Evolutionary conservation across 2,113 vertebrate species (phyloP).

Genomic region (Nyctibius bracteatus): DNA sequence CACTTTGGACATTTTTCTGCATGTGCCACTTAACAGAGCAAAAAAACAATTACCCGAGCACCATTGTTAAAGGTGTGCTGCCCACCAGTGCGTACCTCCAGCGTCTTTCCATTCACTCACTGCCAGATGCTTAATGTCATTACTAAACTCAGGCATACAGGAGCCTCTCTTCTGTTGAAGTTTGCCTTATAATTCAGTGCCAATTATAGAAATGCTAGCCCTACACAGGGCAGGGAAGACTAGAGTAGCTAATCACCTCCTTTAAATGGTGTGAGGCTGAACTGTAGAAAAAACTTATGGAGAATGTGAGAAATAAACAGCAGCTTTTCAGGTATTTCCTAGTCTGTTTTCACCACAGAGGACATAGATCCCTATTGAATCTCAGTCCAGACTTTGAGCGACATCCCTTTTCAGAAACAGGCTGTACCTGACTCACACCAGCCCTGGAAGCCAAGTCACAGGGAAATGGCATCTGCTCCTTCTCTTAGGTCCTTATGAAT

Average conservation of each 20-base stretch:
- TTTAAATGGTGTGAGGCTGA: neutral
- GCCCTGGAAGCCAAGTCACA: neutral
- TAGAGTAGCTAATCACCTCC: neutral
- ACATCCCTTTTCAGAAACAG: neutral
- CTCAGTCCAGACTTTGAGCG: neutral
- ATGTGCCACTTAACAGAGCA: neutral
- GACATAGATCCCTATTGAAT: neutral
- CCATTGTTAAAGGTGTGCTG: neutral
- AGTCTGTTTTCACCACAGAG: neutral
- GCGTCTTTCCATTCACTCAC: neutral
- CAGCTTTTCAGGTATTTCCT: neutral
- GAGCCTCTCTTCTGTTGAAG: neutral
- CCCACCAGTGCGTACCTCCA: neutral
- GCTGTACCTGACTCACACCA: neutral
- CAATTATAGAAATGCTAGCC: neutral
- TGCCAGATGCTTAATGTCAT: neutral
- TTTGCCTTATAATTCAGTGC: neutral
- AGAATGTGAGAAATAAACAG: neutral
- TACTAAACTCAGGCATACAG: neutral
- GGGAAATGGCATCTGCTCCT: neutral
- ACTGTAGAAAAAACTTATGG: neutral
- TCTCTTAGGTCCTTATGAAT: neutral
- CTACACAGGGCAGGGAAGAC: neutral
- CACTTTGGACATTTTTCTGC: neutral
- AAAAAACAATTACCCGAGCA: neutral